Evolutionary conservation across 1,140 invertebrate species (phyloP).

Genomic region (Coptotermes formosanus): DNA sequence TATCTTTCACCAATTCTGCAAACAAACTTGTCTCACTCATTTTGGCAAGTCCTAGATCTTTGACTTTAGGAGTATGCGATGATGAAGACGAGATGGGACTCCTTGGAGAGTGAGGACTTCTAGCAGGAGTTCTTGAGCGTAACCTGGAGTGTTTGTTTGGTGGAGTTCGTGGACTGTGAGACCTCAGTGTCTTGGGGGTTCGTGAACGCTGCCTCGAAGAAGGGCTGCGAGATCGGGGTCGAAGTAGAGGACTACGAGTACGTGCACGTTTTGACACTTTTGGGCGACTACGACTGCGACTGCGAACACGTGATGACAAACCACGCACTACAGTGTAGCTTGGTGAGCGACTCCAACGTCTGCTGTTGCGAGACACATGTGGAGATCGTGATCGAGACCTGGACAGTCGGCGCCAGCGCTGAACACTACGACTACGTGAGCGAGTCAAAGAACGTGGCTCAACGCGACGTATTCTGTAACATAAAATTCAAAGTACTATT

Average conservation of each 20-base stretch:
- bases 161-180: constrained; percentile 43
- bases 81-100: constrained; percentile 31
- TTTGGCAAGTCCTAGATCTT: constrained; percentile 51
- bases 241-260: constrained; percentile 25
- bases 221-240: constrained; percentile 27
- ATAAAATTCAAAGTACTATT: background rate
- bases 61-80: constrained; percentile 26
- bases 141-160: constrained; percentile 25
- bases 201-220: constrained; percentile 33
- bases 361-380: constrained; percentile 36
- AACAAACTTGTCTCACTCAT: constrained; percentile 83
- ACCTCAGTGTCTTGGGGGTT: constrained; percentile 39
- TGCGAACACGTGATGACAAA: constrained; percentile 23
- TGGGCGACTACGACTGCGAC: constrained; percentile 30
- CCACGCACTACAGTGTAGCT: constrained; percentile 24
- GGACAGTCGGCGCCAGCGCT: constrained; percentile 45
- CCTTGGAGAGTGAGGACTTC: constrained; percentile 28
- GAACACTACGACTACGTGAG: constrained; percentile 48
- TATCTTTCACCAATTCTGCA: constrained; percentile 81
- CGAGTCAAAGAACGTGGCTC: constrained; percentile 42
- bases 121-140: constrained; percentile 36
- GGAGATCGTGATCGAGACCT: constrained; percentile 48
- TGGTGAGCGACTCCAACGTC: constrained; percentile 33
- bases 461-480: constrained; percentile 27
- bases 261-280: constrained; percentile 26